Conservation (phyloP, 2,113 vertebrate genomes). For the Glareola pratincola region DNA sequence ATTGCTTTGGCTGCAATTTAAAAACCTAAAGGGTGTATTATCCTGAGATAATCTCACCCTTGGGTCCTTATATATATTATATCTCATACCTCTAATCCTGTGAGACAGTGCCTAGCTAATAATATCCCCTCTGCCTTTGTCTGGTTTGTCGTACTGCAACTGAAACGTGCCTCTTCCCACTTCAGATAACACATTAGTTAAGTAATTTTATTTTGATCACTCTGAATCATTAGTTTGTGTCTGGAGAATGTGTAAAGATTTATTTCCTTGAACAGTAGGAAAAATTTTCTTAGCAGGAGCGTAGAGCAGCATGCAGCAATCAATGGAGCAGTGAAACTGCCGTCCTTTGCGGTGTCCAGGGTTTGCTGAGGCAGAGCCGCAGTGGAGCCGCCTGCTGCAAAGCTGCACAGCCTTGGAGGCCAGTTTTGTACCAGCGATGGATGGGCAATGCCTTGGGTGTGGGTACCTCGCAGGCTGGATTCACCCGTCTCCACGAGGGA, state of each 20-base stretch:
- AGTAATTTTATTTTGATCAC: neutral
- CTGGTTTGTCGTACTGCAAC: neutral
- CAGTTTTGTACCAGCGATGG: neutral
- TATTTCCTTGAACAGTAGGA: neutral
- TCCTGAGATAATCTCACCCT: constrained; percentile 42
- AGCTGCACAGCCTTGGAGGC: neutral
- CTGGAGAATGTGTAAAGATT: neutral
- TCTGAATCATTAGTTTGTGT: neutral
- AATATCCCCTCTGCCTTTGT: neutral
- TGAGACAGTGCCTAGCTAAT: constrained; percentile 24
- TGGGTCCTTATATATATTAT: constrained; percentile 18
- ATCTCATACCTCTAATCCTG: constrained; percentile 48
- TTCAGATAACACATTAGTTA: neutral
- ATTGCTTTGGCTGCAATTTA: constrained; percentile 51
- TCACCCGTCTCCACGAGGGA: neutral
- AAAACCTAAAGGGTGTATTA: constrained; percentile 59
- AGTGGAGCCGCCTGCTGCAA: neutral
- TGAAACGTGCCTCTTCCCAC: neutral
- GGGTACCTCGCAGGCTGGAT: neutral
- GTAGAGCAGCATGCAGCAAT: accelerated
- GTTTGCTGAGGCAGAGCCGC: accelerated
- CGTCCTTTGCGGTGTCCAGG: neutral
- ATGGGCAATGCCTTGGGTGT: neutral
- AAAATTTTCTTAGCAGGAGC: neutral
- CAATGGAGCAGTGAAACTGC: neutral